Evolutionary conservation across 2,113 vertebrate genomes (phyloP).

Genomic region (Heterotis niloticus): DNA sequence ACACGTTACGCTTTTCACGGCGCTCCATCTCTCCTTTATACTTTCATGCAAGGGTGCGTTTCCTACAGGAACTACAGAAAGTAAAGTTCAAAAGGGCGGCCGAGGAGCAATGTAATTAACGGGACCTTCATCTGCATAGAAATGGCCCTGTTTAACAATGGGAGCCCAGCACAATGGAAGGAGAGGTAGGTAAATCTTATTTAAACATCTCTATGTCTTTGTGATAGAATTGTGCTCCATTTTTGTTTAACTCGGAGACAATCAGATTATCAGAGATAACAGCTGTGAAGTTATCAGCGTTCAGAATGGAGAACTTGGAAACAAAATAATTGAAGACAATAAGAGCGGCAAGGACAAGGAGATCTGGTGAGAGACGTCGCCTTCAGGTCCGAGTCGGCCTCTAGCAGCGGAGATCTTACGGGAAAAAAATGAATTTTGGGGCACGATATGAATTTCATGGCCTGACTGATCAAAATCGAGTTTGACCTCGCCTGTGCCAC

Average conservation of each 20-base stretch:
- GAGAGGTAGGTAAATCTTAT: slow-evolving; percentile 8
- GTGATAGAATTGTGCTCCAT: background rate
- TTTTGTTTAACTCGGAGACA: background rate
- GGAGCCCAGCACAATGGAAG: background rate
- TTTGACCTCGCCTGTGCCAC: no score
- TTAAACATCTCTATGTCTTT: background rate
- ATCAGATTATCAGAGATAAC: background rate
- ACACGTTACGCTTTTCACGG: no score
- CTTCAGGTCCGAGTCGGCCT: background rate
- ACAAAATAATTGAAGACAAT: background rate
- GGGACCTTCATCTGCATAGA: background rate
- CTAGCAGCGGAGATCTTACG: background rate
- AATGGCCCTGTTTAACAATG: background rate
- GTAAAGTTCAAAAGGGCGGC: background rate
- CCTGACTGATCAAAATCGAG: no score
- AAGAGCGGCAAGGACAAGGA: no score
- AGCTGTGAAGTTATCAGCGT: slow-evolving; percentile 6
- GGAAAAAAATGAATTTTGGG: no score
- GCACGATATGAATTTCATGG: no score
- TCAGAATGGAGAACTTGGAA: background rate
- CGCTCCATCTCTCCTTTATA: no score
- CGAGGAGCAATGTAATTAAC: background rate
- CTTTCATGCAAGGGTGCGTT: no score
- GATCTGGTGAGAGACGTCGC: no score
- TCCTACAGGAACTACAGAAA: background rate